phyloP scores from a whole-genome alignment of 1,140 invertebrate genomes.

The Oreohelix idahoensis region DNA sequence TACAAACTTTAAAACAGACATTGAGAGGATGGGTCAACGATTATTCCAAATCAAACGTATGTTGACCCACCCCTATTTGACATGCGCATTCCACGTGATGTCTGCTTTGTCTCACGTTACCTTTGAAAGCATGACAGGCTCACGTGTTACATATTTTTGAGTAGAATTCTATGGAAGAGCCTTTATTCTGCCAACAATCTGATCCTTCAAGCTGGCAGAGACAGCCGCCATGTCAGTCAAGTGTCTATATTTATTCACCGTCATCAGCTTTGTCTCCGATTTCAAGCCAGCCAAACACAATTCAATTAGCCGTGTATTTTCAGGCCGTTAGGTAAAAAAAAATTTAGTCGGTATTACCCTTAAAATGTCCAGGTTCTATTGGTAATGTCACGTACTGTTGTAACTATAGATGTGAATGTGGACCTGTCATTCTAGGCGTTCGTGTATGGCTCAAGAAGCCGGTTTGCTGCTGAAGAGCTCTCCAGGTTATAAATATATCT shows the following conservation, averaged over 20 bases:
- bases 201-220: neutral
- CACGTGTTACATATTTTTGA: neutral
- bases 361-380: neutral
- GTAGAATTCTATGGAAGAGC: neutral
- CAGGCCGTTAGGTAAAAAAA: constrained; percentile 28
- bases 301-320: constrained; percentile 27
- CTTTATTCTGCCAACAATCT: neutral
- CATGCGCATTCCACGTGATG: neutral
- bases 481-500: neutral
- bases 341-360: neutral
- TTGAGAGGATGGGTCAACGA: too few species aligned
- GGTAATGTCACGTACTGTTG: constrained; percentile 17
- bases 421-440: neutral
- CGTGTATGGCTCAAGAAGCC: neutral
- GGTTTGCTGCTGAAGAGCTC: neutral
- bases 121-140: neutral
- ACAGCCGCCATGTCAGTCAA: neutral
- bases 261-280: constrained; percentile 4
- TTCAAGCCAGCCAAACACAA: constrained; percentile 21
- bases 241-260: constrained; percentile 21
- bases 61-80: too few species aligned
- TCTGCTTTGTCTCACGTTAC: neutral
- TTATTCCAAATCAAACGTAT: too few species aligned
- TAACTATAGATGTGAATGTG: neutral
- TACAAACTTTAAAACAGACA: too few species aligned